These are phyloP conservation scores for Hydropotes inermis DNA, from an alignment of 2,113 vertebrate species.

Conservation along the genomic window DNA sequence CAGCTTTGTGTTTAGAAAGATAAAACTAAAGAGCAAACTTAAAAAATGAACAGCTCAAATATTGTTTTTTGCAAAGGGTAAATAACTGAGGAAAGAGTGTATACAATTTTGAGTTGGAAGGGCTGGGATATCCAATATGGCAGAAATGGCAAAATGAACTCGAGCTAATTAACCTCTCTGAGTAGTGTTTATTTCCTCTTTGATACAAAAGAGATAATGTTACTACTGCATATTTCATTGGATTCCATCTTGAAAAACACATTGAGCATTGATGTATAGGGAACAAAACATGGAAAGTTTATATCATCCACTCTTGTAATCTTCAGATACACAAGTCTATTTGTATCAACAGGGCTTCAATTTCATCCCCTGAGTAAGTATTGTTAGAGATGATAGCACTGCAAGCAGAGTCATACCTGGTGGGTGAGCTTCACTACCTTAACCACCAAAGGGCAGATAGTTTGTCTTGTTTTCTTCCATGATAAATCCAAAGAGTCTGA, in stretches of 20 bases:
- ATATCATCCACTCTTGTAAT: neutral
- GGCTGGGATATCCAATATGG: neutral
- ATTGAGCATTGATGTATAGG: neutral
- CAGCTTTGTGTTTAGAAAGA: neutral
- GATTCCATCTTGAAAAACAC: neutral
- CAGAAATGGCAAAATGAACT: neutral
- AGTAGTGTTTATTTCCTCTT: neutral
- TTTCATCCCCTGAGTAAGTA: neutral
- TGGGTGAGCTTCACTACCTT: neutral
- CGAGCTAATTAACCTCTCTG: neutral
- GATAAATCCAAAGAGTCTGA: neutral
- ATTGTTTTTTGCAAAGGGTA: neutral
- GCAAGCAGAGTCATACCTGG: neutral
- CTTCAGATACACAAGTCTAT: neutral
- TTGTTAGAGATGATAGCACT: neutral
- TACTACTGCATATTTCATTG: neutral
- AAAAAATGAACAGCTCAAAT: neutral
- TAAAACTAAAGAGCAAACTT: neutral
- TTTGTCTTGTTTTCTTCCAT: neutral
- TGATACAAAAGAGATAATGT: neutral
- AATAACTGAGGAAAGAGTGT: neutral
- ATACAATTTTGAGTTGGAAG: neutral
- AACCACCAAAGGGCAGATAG: neutral
- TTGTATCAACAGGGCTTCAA: neutral
- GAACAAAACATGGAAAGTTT: neutral